Conservation (phyloP, 2,113 vertebrate species). For the Odocoileus hemionus region DNA sequence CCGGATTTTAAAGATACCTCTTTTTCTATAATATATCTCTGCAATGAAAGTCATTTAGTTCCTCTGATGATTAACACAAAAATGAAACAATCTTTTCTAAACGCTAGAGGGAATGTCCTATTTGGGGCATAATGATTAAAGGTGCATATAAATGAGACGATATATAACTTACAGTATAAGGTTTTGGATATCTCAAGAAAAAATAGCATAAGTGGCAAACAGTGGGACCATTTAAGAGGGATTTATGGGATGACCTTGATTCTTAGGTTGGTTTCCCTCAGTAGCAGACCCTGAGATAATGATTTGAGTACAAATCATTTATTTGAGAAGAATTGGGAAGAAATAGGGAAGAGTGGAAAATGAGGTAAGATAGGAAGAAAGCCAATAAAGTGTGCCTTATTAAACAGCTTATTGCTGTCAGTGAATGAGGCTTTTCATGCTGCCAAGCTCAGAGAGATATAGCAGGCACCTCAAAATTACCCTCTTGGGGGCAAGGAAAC, state of each 20-base stretch:
- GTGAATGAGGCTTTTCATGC: background rate
- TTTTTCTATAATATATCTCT: background rate
- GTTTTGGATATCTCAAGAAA: background rate
- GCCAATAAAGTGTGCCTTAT: background rate
- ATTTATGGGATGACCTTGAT: background rate
- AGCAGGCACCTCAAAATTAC: background rate
- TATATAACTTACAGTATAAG: background rate
- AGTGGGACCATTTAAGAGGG: background rate
- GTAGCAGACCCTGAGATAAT: background rate
- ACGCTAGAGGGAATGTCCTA: background rate
- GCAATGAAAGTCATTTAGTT: background rate
- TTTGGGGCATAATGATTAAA: background rate
- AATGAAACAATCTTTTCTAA: background rate
- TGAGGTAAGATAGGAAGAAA: background rate
- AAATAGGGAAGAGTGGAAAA: background rate
- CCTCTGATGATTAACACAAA: background rate
- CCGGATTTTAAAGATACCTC: background rate
- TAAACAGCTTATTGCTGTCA: background rate
- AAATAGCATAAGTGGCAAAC: background rate
- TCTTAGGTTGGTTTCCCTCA: background rate
- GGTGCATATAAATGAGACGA: background rate
- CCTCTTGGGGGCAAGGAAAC: background rate
- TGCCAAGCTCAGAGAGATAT: rapidly evolving
- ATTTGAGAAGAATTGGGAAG: background rate
- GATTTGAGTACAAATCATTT: background rate